phyloP scores from a whole-genome alignment of 2,888 invertebrate species.

The Spodoptera exigua region DNA sequence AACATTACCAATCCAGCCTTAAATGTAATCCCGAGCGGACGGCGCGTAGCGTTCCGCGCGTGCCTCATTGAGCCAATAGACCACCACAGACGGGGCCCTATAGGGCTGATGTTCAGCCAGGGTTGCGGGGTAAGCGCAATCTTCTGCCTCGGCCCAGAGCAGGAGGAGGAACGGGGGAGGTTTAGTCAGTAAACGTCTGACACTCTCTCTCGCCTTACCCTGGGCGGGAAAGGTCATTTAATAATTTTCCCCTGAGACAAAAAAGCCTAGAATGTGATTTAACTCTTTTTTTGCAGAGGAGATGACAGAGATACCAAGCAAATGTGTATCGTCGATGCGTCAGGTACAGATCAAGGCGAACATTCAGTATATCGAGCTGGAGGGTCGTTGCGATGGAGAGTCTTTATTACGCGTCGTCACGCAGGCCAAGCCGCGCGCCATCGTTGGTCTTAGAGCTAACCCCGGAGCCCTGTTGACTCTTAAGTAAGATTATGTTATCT shows the following conservation, averaged over 20 bases:
- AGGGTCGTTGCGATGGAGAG: slow-evolving; percentile 97
- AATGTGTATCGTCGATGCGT: slow-evolving; percentile 93
- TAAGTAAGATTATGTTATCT: too few relatives aligned
- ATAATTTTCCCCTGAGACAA: not conserved
- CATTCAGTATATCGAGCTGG: slow-evolving; percentile 98
- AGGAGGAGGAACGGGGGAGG: too few relatives aligned
- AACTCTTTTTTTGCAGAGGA: slow-evolving; percentile 70
- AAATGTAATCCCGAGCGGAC: not conserved
- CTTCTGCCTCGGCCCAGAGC: too few relatives aligned
- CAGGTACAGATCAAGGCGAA: slow-evolving; percentile 94
- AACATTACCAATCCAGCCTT: too few relatives aligned
- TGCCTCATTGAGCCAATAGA: too few relatives aligned
- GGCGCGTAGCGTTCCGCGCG: too few relatives aligned
- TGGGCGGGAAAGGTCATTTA: too few relatives aligned
- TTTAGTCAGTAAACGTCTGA: too few relatives aligned
- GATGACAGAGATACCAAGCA: slow-evolving; percentile 94
- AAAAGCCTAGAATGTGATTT: not conserved
- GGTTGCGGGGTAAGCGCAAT: too few relatives aligned
- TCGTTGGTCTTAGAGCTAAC: slow-evolving; percentile 89
- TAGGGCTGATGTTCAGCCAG: too few relatives aligned
- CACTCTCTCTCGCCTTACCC: too few relatives aligned
- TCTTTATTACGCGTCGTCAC: slow-evolving; percentile 94
- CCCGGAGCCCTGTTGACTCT: slow-evolving; percentile 66
- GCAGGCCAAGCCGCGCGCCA: slow-evolving; percentile 94
- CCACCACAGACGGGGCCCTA: too few relatives aligned